These are phyloP conservation scores for Hapalemur alaotrensis DNA, from an alignment of 2,797 vertebrate species.

Conservation along the genomic window DNA sequence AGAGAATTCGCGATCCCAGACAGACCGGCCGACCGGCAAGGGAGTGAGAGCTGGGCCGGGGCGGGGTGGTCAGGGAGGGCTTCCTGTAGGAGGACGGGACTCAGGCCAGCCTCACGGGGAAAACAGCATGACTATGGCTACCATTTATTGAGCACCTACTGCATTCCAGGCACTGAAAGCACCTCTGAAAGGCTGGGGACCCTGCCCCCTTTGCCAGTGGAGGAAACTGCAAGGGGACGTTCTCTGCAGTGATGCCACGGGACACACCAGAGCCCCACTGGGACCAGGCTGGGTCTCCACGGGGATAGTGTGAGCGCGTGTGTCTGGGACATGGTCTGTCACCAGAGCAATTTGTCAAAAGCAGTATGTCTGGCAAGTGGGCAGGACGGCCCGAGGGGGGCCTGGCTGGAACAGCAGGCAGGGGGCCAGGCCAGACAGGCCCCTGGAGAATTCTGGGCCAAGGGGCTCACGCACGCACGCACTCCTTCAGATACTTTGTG, in stretches of 20 bases:
- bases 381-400: no score
- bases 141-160: neutral
- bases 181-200: neutral
- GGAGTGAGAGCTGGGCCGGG: neutral
- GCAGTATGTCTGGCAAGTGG: neutral
- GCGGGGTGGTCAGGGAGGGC: neutral
- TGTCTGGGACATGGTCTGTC: neutral
- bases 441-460: neutral
- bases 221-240: neutral
- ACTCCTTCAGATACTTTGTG: neutral
- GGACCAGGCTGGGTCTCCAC: neutral
- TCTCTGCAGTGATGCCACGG: fast-evolving
- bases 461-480: neutral
- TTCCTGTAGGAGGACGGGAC: conserved; percentile 2
- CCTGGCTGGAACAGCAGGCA: neutral
- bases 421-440: neutral
- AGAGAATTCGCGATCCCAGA: neutral
- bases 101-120: neutral
- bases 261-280: neutral
- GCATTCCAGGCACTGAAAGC: no score
- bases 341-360: neutral
- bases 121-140: neutral
- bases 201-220: neutral
- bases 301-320: no score
- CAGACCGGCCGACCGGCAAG: neutral